Conservation (phyloP, 2,888 invertebrate species). For the Drosophila formosana region DNA sequence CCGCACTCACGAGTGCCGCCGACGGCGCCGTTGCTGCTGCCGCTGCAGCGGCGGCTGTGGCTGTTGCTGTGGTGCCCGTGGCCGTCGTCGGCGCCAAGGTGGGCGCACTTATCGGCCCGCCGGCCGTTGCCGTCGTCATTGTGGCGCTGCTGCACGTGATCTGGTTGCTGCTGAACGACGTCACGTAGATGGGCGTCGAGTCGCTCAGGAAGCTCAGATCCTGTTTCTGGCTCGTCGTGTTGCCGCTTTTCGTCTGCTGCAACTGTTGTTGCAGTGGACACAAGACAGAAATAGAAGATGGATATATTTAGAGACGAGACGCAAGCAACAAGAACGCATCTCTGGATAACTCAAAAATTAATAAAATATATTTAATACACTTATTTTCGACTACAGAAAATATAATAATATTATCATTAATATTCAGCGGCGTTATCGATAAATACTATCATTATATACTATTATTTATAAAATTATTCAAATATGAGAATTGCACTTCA, state of each 20-base stretch:
- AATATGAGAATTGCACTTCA: no score
- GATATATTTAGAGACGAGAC: no score
- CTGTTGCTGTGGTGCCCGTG: constrained; percentile 47
- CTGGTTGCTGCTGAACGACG: constrained; percentile 88
- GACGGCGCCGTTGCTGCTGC: constrained; percentile 45
- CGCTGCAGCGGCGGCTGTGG: constrained; percentile 55
- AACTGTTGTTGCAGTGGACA: constrained; percentile 52
- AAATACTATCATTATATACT: no score
- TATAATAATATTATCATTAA: no score
- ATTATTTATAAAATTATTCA: no score
- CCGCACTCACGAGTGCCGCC: constrained; percentile 60
- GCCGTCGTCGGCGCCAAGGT: constrained; percentile 63
- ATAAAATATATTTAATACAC: neutral
- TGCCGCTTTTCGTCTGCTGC: constrained; percentile 85
- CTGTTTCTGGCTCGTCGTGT: constrained; percentile 83
- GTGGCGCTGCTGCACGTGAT: constrained; percentile 86
- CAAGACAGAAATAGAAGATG: no score
- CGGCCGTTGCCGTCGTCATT: constrained; percentile 85
- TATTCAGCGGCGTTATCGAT: no score
- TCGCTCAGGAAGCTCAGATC: constrained; percentile 93
- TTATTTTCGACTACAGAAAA: neutral
- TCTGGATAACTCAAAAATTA: no score
- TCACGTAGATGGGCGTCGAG: constrained; percentile 93
- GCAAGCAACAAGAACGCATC: no score
- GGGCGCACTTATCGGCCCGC: constrained; percentile 81